phyloP scores from a whole-genome alignment of 2,113 vertebrate species.

The Nesoenas mayeri region DNA sequence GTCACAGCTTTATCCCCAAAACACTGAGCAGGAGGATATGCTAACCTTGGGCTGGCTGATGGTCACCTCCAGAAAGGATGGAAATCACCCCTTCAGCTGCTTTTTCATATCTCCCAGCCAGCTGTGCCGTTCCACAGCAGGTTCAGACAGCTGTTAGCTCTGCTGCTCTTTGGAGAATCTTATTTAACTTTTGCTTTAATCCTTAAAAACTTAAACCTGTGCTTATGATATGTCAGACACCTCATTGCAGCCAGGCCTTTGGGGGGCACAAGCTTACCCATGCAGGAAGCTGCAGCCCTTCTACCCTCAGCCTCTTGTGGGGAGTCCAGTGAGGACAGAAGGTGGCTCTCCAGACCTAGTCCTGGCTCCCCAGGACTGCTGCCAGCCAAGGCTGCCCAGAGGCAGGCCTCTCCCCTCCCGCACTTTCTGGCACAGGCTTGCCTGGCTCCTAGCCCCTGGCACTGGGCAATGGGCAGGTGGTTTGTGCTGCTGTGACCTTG shows the following conservation, averaged over 20 bases:
- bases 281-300: background rate
- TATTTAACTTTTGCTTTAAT: background rate
- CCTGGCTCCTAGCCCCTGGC: constrained; percentile 55
- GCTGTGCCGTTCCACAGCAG: background rate
- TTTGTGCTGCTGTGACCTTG: constrained; percentile 64
- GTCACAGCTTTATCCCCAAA: background rate
- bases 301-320: background rate
- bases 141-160: background rate
- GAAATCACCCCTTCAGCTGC: background rate
- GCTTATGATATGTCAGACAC: background rate
- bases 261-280: background rate
- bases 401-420: background rate
- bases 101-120: background rate
- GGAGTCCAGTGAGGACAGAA: background rate
- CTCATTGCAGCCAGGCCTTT: background rate
- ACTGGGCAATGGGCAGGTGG: constrained; percentile 30
- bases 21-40: background rate
- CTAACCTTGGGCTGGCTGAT: background rate
- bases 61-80: background rate
- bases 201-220: background rate
- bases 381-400: background rate
- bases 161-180: background rate
- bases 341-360: background rate
- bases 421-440: background rate
- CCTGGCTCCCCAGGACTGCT: rapidly evolving